phyloP scores from a whole-genome alignment of 2,888 invertebrate genomes.

The Gibbula magus region DNA sequence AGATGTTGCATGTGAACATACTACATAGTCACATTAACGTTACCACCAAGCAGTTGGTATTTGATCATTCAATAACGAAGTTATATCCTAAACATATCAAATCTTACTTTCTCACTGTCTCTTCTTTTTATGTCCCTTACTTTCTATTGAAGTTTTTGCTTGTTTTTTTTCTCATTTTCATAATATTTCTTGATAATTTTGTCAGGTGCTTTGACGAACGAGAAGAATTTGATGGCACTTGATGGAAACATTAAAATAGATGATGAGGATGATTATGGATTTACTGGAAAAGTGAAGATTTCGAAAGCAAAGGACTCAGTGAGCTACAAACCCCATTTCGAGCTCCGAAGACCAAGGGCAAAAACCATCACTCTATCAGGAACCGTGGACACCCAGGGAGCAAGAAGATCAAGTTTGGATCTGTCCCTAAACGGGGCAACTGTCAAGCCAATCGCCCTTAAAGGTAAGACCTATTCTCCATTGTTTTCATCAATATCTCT shows the following conservation, averaged over 20 bases:
- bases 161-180: too few species aligned
- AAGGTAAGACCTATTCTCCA: slow-evolving; percentile 42
- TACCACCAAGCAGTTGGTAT: too few species aligned
- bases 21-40: not conserved
- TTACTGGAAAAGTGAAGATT: not conserved
- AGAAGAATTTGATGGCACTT: slow-evolving; percentile 24
- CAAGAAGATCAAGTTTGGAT: slow-evolving; percentile 41
- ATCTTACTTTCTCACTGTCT: too few species aligned
- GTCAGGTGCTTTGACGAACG: slow-evolving; percentile 39
- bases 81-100: too few species aligned
- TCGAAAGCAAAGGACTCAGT: not conserved
- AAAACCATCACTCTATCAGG: slow-evolving; percentile 50
- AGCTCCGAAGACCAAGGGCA: slow-evolving; percentile 47
- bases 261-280: not conserved
- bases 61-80: too few species aligned
- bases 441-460: slow-evolving; percentile 41
- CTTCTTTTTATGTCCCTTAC: too few species aligned
- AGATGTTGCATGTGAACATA: too few species aligned
- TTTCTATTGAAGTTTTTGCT: too few species aligned
- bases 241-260: not conserved
- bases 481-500: not conserved
- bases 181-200: not conserved
- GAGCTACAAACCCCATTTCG: slow-evolving; percentile 40
- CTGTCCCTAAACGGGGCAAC: slow-evolving; percentile 44
- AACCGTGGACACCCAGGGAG: slow-evolving; percentile 4